phyloP scores from a whole-genome alignment of 2,888 invertebrate species.

The Pollenia angustigena region DNA sequence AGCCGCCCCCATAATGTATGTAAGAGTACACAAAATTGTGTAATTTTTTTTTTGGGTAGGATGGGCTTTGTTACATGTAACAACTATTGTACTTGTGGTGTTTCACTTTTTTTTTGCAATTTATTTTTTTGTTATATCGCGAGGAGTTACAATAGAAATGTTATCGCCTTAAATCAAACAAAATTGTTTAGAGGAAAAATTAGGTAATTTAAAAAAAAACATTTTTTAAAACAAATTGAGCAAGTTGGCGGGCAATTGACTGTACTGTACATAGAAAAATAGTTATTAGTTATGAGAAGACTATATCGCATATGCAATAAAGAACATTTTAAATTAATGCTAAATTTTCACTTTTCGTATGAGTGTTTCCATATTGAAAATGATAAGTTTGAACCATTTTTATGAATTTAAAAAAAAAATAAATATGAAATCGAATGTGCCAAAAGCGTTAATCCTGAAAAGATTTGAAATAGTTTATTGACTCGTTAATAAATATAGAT shows the following conservation, averaged over 20 bases:
- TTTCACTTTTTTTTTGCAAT: not conserved
- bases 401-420: too few relatives aligned
- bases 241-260: not conserved
- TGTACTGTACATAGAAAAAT: not conserved
- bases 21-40: slow-evolving; percentile 2
- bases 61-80: not conserved
- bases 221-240: not conserved
- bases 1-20: not conserved
- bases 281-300: too few relatives aligned
- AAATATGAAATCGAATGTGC: too few relatives aligned
- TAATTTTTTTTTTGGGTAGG: not conserved
- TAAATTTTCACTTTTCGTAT: too few relatives aligned
- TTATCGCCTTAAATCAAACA: not conserved
- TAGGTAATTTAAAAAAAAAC: not conserved
- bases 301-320: too few relatives aligned
- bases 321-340: too few relatives aligned
- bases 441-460: too few relatives aligned
- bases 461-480: too few relatives aligned
- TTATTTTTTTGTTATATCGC: not conserved
- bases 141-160: not conserved
- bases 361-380: too few relatives aligned
- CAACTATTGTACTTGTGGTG: not conserved
- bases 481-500: too few relatives aligned
- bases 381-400: too few relatives aligned
- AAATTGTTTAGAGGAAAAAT: not conserved